These are phyloP conservation scores for Cichlasoma orientale DNA, from an alignment of 2,797 vertebrate species.

Conservation along the genomic window DNA sequence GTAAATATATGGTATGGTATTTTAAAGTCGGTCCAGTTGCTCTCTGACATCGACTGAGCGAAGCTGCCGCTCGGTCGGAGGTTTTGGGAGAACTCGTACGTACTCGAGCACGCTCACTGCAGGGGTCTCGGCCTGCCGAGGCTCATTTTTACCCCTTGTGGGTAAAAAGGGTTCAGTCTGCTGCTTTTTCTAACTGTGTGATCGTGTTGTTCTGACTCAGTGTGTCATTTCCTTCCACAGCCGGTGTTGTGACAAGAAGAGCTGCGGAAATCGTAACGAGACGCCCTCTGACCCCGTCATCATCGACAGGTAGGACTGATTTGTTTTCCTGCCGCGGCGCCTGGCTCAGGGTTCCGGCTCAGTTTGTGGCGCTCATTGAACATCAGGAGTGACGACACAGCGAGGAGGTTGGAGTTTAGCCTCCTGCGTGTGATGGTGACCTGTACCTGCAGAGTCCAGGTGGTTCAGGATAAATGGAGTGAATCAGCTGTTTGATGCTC, in stretches of 20 bases:
- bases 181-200: background rate
- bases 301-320: conserved; percentile 93
- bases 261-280: conserved; percentile 97
- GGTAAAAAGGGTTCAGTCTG: background rate
- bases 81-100: too few species aligned
- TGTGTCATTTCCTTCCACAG: conserved; percentile 40
- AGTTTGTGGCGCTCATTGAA: background rate
- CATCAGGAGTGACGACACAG: background rate
- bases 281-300: conserved; percentile 97
- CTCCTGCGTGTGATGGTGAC: background rate
- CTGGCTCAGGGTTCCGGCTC: background rate
- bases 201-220: background rate
- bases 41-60: too few species aligned
- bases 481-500: background rate
- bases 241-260: conserved; percentile 97
- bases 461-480: background rate
- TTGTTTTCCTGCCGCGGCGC: background rate
- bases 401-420: background rate
- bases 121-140: too few species aligned
- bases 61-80: too few species aligned
- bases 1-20: too few species aligned
- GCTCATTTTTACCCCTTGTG: background rate
- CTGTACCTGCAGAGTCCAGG: background rate
- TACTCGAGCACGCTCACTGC: too few species aligned
- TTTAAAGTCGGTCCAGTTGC: too few species aligned